Evolutionary conservation across 2,888 invertebrate genomes (phyloP).

Genomic region (Margaritifera margaritifera): DNA sequence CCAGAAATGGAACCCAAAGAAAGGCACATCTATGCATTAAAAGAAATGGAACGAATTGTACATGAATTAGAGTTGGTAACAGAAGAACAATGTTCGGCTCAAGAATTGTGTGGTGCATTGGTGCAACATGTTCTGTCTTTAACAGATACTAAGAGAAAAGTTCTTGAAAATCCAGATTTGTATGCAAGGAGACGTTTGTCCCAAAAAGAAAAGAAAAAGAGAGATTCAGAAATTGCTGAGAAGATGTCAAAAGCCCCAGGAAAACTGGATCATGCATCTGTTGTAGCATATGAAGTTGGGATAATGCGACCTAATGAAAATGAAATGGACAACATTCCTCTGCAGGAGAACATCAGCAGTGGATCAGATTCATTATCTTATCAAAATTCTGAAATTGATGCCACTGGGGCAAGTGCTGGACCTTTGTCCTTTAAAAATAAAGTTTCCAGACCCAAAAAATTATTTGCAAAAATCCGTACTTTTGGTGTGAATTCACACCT

Average conservation of each 20-base stretch:
- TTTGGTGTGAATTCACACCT: conserved; percentile 41
- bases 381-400: conserved; percentile 4
- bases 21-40: conserved; percentile 85
- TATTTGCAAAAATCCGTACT: conserved; percentile 59
- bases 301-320: conserved; percentile 60
- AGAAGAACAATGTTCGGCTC: conserved; percentile 68
- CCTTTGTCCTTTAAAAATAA: conserved; percentile 68
- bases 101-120: conserved; percentile 71
- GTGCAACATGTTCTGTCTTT: conserved; percentile 75
- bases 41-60: conserved; percentile 73
- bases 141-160: conserved; percentile 86
- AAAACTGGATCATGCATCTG: conserved; percentile 90
- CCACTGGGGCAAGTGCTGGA: conserved; percentile 17
- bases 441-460: conserved; percentile 52
- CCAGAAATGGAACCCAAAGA: conserved; percentile 73
- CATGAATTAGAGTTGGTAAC: conserved; percentile 72
- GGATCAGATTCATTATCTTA: conserved; percentile 17
- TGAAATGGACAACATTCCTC: conserved; percentile 52
- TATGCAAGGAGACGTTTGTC: conserved; percentile 65
- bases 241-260: conserved; percentile 86
- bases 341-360: conserved; percentile 29
- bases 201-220: conserved; percentile 61
- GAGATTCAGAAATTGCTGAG: conserved; percentile 77
- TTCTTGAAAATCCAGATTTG: conserved; percentile 81
- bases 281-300: conserved; percentile 85